phyloP scores from a whole-genome alignment of 2,797 vertebrate species.

The Notolabrus celidotus region DNA sequence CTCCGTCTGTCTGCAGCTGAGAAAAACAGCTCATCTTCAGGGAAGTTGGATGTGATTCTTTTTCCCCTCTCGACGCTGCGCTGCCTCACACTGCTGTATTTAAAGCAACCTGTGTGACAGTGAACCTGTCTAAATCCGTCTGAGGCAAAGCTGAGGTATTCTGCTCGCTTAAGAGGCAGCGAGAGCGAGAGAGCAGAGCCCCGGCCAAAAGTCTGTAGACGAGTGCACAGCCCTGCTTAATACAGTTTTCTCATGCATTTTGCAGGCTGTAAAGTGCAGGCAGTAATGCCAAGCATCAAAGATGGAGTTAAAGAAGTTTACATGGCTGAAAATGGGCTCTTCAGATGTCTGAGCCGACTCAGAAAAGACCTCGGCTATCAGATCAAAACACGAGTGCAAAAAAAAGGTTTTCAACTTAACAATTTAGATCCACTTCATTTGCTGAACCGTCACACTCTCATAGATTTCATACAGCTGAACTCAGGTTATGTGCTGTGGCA shows the following conservation, averaged over 20 bases:
- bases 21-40: slow-evolving; percentile 43
- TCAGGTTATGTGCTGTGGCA: neutral
- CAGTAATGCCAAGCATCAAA: slow-evolving; percentile 46
- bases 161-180: slow-evolving; percentile 41
- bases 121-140: slow-evolving; percentile 70
- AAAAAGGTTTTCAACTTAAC: slow-evolving; percentile 6
- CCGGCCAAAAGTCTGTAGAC: slow-evolving; percentile 27
- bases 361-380: slow-evolving; percentile 13
- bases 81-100: slow-evolving; percentile 58
- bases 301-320: slow-evolving; percentile 48
- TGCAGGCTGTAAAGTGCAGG: slow-evolving; percentile 51
- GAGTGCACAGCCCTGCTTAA: slow-evolving; percentile 60
- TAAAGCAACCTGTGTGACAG: slow-evolving; percentile 70
- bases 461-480: neutral
- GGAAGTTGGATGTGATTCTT: slow-evolving; percentile 38
- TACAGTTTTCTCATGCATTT: slow-evolving; percentile 61
- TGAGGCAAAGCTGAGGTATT: slow-evolving; percentile 59
- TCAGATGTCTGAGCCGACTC: slow-evolving; percentile 6
- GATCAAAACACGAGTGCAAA: neutral
- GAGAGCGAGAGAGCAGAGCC: slow-evolving; percentile 33
- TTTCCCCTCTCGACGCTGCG: slow-evolving; percentile 14
- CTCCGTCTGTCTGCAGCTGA: slow-evolving; percentile 42
- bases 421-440: slow-evolving; percentile 5
- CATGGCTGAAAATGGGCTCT: slow-evolving; percentile 34
- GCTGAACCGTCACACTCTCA: neutral